Percentiles rank a stretch among this genome's conserved stretches.
These are phyloP conservation scores for Temnopleurus reevesii DNA, from an alignment of 53 echinoderm and acorn worm species.

Conservation along the genomic window DNA sequence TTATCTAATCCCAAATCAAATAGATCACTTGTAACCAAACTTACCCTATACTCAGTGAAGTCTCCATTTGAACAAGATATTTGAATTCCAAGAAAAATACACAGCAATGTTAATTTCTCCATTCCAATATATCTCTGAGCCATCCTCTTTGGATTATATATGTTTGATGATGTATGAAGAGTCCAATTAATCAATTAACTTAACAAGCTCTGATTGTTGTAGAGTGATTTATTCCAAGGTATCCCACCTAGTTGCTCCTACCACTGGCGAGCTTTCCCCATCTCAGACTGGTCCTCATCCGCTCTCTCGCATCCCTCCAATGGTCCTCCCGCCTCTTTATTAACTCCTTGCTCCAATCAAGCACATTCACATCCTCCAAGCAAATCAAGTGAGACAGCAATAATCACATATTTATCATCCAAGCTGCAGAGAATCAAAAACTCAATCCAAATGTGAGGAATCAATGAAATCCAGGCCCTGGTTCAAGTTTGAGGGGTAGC, in stretches of 20 bases:
- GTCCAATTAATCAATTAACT: neutral
- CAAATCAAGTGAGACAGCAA: constrained; percentile 20
- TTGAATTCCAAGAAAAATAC: neutral
- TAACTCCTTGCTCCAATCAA: neutral
- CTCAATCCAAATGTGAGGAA: constrained; percentile 31
- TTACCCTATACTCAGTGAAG: neutral
- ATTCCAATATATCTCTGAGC: too few relatives aligned
- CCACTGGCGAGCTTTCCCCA: too few relatives aligned
- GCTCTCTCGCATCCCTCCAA: too few relatives aligned
- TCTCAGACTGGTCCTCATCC: neutral
- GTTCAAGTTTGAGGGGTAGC: neutral
- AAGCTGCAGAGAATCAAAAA: neutral
- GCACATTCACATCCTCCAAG: too few relatives aligned
- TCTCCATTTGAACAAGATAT: neutral
- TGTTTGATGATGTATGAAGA: neutral
- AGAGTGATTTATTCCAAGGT: constrained; percentile 13
- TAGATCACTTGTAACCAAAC: neutral
- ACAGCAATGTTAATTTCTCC: neutral
- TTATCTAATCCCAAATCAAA: too few relatives aligned
- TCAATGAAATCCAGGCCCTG: neutral
- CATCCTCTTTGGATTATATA: too few relatives aligned
- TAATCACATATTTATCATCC: constrained; percentile 19
- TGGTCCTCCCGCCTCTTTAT: too few relatives aligned
- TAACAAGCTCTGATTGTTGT: neutral
- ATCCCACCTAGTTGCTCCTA: neutral